Evolutionary conservation across 2,888 invertebrate species (phyloP).

Genomic region (Pristionchus japonicus): DNA sequence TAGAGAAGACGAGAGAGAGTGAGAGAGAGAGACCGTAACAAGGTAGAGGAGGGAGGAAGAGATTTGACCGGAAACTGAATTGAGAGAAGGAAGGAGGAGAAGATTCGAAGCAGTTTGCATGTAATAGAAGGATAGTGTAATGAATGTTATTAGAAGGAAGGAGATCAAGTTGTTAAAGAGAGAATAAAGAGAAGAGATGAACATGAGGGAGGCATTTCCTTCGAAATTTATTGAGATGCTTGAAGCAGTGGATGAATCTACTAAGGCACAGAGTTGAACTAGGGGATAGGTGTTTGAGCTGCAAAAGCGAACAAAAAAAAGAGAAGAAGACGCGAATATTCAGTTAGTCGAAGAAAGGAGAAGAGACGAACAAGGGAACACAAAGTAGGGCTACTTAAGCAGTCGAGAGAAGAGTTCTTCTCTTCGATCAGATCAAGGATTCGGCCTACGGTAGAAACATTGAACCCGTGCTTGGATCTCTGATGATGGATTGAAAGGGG

Average conservation of each 20-base stretch:
- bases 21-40: not conserved
- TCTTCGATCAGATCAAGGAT: not conserved
- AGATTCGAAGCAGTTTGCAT: not conserved
- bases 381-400: not conserved
- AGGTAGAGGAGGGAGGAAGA: slow-evolving; percentile 17
- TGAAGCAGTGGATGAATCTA: not conserved
- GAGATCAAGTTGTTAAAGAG: not conserved
- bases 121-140: not conserved
- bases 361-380: not conserved
- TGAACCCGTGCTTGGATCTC: not conserved
- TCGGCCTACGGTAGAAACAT: not conserved
- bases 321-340: slow-evolving; percentile 16
- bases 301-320: not conserved
- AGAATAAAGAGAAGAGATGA: not conserved
- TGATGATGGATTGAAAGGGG: slow-evolving; percentile 11
- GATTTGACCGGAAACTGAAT: slow-evolving; percentile 34
- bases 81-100: not conserved
- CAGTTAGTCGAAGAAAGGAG: slow-evolving; percentile 11
- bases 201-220: not conserved
- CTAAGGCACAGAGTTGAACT: no score
- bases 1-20: not conserved
- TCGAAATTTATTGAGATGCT: not conserved
- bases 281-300: not conserved
- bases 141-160: not conserved
- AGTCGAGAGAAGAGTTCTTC: not conserved